These are phyloP conservation scores for Tachypleus tridentatus DNA, from an alignment of 1,140 invertebrate species.

Conservation along the genomic window DNA sequence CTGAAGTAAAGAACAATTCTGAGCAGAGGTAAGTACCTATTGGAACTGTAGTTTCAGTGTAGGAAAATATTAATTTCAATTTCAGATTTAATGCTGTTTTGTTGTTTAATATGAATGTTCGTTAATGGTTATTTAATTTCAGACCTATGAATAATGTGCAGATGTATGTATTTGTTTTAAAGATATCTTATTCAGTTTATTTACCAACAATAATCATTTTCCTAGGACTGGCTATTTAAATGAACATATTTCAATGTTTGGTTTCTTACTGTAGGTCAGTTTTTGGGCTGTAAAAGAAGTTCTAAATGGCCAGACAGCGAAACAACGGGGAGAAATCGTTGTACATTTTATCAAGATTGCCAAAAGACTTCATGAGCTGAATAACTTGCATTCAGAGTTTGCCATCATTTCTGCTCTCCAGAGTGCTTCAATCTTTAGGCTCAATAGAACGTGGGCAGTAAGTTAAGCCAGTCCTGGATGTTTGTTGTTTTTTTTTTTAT, in stretches of 20 bases:
- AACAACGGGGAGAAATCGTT: slow-evolving; percentile 68
- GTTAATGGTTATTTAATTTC: too few species aligned
- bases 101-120: too few species aligned
- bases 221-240: not conserved
- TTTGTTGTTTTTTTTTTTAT: too few species aligned
- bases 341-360: slow-evolving; percentile 80
- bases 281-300: slow-evolving; percentile 82
- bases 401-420: slow-evolving; percentile 82
- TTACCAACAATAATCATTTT: slow-evolving; percentile 7
- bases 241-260: too few species aligned
- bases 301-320: slow-evolving; percentile 56
- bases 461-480: too few species aligned
- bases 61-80: too few species aligned
- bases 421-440: slow-evolving; percentile 77
- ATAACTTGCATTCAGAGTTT: slow-evolving; percentile 85
- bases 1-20: too few species aligned
- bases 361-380: slow-evolving; percentile 78
- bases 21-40: too few species aligned
- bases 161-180: not conserved
- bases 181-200: not conserved
- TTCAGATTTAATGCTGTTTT: too few species aligned
- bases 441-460: slow-evolving; percentile 43
- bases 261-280: slow-evolving; percentile 47
- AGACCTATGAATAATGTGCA: too few species aligned
- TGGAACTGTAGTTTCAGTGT: too few species aligned